Conservation (phyloP, 2,797 vertebrate genomes). For the Sebastes oblongus region DNA sequence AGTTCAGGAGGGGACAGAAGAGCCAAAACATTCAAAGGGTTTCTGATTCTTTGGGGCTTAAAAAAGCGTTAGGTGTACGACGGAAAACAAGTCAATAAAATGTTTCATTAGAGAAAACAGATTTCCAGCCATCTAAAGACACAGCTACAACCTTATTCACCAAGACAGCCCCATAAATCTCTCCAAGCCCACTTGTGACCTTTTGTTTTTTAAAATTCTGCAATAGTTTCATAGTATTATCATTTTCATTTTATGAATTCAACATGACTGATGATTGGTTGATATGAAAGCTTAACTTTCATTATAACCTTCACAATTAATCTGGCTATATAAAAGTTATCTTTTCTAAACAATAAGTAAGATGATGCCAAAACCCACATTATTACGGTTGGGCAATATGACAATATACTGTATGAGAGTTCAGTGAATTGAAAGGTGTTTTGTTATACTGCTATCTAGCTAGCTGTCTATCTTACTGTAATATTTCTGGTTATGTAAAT, state of each 20-base stretch:
- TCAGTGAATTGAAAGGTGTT: background rate
- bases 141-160: background rate
- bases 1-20: constrained; percentile 74
- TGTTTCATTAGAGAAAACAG: background rate
- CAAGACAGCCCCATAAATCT: too few relatives aligned
- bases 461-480: background rate
- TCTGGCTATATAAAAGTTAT: background rate
- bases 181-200: too few relatives aligned
- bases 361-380: background rate
- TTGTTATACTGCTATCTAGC: background rate
- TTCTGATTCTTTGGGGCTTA: background rate
- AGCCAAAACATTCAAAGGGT: constrained; percentile 23
- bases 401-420: background rate
- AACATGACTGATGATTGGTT: too few relatives aligned
- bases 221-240: background rate
- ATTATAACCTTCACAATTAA: background rate
- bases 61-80: background rate
- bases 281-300: background rate
- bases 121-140: background rate
- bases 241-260: too few relatives aligned
- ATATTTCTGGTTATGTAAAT: background rate
- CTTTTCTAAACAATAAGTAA: too few relatives aligned
- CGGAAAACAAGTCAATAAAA: background rate
- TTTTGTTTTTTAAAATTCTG: background rate
- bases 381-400: background rate